Evolutionary conservation across 2,113 vertebrate genomes (phyloP).

Genomic region (Spilogale gracilis): DNA sequence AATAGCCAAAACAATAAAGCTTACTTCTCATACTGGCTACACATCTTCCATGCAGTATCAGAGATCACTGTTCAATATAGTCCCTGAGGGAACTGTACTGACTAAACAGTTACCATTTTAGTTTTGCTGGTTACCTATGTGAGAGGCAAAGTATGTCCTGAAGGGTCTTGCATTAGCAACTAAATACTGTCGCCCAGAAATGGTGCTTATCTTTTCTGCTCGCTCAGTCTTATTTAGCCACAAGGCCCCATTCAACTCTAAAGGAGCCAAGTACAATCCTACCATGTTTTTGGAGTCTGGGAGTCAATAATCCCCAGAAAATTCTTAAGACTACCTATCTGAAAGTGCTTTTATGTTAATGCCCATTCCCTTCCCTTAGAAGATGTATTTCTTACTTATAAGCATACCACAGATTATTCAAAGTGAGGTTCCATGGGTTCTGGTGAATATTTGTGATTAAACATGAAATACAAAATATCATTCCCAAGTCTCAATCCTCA

Average conservation of each 20-base stretch:
- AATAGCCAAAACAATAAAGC: not conserved
- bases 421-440: not conserved
- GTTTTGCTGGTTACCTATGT: not conserved
- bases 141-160: not conserved
- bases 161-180: not conserved
- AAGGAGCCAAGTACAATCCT: not conserved
- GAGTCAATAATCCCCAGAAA: not conserved
- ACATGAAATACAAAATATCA: not conserved
- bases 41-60: not conserved
- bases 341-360: not conserved
- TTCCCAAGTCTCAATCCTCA: not conserved
- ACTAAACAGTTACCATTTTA: not conserved
- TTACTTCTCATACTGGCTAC: not conserved
- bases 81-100: not conserved
- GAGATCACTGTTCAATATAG: not conserved
- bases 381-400: not conserved
- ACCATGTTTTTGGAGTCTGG: not conserved
- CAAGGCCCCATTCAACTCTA: not conserved
- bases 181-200: not conserved
- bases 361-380: not conserved
- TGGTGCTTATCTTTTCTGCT: not conserved
- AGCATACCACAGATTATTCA: not conserved
- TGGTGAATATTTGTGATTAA: not conserved
- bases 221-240: conserved; percentile 10
- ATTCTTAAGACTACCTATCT: not conserved